Base-by-base conservation (phyloP, 2,888 invertebrate genomes). In the Micoletzkya japonica region DNA sequence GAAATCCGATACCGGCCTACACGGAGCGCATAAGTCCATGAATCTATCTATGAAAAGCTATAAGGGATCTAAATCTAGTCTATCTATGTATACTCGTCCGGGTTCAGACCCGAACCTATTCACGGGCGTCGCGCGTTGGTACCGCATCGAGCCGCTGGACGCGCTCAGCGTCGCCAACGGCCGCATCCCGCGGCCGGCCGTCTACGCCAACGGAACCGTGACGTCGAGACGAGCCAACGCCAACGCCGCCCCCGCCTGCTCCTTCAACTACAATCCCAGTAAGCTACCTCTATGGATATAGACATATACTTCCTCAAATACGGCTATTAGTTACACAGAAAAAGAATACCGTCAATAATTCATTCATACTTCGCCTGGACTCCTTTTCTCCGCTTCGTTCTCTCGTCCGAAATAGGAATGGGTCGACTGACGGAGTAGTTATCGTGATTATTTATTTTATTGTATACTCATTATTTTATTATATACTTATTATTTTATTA, bases 121-220 rank as follows among this genome's bases (percentile, higher is more conserved):
- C 71, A 88, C 89, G 79, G 88, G 89, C 82, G 86, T 88, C 71
- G 87, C 89, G 26, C 88, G 88, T 63, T 89, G 89, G 88, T 89
- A 89, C 77, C 86, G 86, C 3, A 85, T 89, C 20, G 86, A 87
- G 78, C 86, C 86, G 1, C 86, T 73, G 2, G 77, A 76, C 36
- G 49, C 44, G 44, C 20, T 44, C 20, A 44, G 20, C 20, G 44
- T 44, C 20, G 20, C 20, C 10, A 14, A 44, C 20, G 20, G 44
- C 20, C 20, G 20, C 20, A 44, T 44, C 44, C 14, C 20, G 10
- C 14, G 44, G 44, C n/a, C 60, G 57, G n/a, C n/a, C 61, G 30
- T 54, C 20, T 39, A 73, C 52, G 39, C 56, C 17, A 56, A 59
- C 54, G 58, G 70, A 60, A n/a, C 28, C n/a, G 4, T 17, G 1